Percentiles rank a stretch among this genome's conserved stretches.
Conservation (phyloP, 2,888 invertebrate genomes). For the Phortica okadai region DNA sequence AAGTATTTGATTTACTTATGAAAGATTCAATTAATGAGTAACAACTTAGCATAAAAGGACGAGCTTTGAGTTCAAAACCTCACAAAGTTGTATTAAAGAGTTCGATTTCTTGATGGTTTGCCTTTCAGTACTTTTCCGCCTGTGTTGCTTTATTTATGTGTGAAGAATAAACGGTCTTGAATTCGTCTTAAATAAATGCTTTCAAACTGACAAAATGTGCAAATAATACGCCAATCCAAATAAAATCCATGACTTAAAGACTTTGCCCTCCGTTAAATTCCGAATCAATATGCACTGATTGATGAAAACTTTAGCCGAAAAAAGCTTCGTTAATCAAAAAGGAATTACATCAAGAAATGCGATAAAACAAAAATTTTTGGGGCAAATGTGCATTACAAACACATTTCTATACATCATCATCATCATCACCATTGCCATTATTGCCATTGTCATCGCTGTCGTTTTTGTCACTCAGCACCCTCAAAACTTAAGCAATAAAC, state of each 20-base stretch:
- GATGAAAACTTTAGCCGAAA: background rate
- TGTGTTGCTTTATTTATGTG: background rate
- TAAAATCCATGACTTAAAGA: background rate
- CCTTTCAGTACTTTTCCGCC: too few relatives aligned
- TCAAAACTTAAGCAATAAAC: slow-evolving; percentile 21
- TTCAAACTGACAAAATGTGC: background rate
- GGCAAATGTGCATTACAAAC: slow-evolving; percentile 12
- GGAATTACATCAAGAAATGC: slow-evolving; percentile 12
- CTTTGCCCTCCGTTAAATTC: background rate
- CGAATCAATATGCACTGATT: background rate
- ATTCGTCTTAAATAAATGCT: background rate
- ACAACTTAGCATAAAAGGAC: too few relatives aligned
- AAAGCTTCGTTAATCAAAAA: slow-evolving; percentile 27
- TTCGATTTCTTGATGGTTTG: too few relatives aligned
- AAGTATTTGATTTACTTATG: too few relatives aligned
- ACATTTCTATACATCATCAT: slow-evolving; percentile 25
- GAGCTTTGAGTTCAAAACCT: too few relatives aligned
- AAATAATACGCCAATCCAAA: background rate
- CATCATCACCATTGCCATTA: background rate
- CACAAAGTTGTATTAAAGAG: too few relatives aligned
- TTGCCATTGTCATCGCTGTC: background rate
- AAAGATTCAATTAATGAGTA: too few relatives aligned
- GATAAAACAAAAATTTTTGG: slow-evolving; percentile 22
- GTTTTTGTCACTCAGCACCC: background rate
- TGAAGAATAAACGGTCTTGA: background rate